Base-by-base conservation (phyloP, 2,888 invertebrate species). In the Sphaerophoria rueppellii region DNA sequence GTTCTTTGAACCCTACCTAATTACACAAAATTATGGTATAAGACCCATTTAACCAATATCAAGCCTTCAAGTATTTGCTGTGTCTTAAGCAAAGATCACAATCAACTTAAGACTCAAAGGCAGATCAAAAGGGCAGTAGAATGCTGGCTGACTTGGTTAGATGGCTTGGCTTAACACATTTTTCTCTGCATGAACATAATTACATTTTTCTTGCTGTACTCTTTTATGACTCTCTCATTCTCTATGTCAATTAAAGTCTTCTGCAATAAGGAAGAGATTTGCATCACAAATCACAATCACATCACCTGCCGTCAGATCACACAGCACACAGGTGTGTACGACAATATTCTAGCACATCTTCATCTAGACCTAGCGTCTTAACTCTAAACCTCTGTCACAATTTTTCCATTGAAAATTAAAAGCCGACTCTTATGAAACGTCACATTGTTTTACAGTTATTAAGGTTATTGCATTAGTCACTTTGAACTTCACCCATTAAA, bases 201-300 rank as follows among this genome's bases (percentile, higher is more conserved):
- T 82, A 78, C 52, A 78, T 52, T 57, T 69, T 75, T 72, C 24
- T 24, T 24, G 24, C 24, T 24, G 24, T 24, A 2, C 24, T 24
- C 24, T 24, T 67, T 63, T 37, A 54, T 61, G 16, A 46, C 60
- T 24, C 52, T 35, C 35, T 24, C 24, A 24, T 24, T 24, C 24
- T 55, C 52, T n/a, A 43, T 67, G 72, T 82, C 77, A 77, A 82
- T 82, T 72, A 76, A 24, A 67, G 43, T 61, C 54, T 63, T 48
- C 40, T 58, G 82, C 78, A 78, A 82, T 82, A 65, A 82, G 82
- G 82, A 82, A 82, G 79, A 82, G 74, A 74, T 75, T 82, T 77
- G 46, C 72, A 73, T 73, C 77, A 73, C 54, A 63, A 24, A 24
- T 14, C 54, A 54, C 43, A 58, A 24, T 24, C 24, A 24, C 24